These are phyloP conservation scores for Cremastinae sp. DNA, from an alignment of 2,888 invertebrate species.

Conservation along the genomic window DNA sequence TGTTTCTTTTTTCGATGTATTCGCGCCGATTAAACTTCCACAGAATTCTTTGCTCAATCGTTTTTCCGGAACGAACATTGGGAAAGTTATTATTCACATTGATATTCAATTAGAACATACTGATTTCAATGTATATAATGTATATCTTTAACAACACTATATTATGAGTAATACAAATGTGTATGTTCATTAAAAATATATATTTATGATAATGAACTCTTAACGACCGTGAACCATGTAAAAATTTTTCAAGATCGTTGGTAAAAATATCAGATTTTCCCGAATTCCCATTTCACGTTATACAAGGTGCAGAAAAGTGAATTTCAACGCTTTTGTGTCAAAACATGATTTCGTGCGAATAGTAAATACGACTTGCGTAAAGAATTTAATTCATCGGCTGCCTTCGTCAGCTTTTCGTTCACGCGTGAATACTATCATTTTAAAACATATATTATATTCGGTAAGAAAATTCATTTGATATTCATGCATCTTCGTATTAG, in stretches of 20 bases:
- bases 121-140: constrained; percentile 14
- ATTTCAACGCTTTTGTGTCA: constrained; percentile 1
- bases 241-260: neutral
- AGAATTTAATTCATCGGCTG: constrained; percentile 19
- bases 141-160: constrained; percentile 9
- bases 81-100: constrained; percentile 12
- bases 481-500: neutral
- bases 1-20: constrained; percentile 41
- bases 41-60: constrained; percentile 12
- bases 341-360: constrained; percentile 23
- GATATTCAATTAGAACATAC: neutral
- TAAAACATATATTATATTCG: constrained; percentile 11
- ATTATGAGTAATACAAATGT: constrained; percentile 1
- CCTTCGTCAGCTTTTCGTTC: constrained; percentile 10
- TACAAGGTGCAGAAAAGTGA: constrained; percentile 31
- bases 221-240: constrained; percentile 4
- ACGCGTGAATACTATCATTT: too few species aligned
- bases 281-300: neutral
- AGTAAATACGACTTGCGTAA: constrained; percentile 51
- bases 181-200: constrained; percentile 16
- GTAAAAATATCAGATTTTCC: neutral
- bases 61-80: constrained; percentile 16
- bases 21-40: constrained; percentile 27
- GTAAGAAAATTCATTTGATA: constrained; percentile 4
- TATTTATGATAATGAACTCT: constrained; percentile 4